Base-by-base conservation (phyloP, 2,797 vertebrate genomes). In the Pangasius krempfi region DNA sequence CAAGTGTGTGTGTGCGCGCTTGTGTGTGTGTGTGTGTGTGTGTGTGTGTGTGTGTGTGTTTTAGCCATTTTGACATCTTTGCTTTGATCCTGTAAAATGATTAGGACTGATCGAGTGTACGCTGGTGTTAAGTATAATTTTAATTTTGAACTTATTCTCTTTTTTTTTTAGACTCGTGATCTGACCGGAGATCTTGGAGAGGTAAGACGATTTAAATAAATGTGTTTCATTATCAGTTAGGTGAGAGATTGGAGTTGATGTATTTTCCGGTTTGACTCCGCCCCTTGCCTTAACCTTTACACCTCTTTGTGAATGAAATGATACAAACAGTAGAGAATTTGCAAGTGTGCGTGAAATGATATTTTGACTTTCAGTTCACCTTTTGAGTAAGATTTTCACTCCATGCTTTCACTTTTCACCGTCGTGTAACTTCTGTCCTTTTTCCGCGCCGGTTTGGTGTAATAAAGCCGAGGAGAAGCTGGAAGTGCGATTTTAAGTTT, bases 131-230 rank as follows among this genome's bases (percentile, higher is more conserved):
- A 18, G 25, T 20, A 80, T 18, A 18, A 58, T 16, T 33, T 33
- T 58, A 73, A 22, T 7, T 20, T 25, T 22, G 20, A 22, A 22
- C 8, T 25, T 60, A 60, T 60, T 60, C 20, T 60, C 54, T 56
- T 56, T n/a, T n/a, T 54, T 54, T 14, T 80, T 85, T 14, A 88
- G 87, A 88, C 82, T 47, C 83, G 87, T 56, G 87, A 85, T 33
- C 25, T 88, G 73, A 47, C 88, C 1, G 88, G 62, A 70, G 62
- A 80, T 0, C 27, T 88, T 2, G 88, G 83, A 85, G 88, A 88
- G 88, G 88, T 88, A 84, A 83, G 44, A 10, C 2, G 2, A 56
- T 25, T 64, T 20, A 3, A 64, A 50, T 7, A 75, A 25, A 40
- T 10, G 8, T 22, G 1, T 44, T 81, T 58, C 3, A 37, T 40